Base-by-base conservation (phyloP, 2,797 vertebrate species). In the Sphenodon punctatus region DNA sequence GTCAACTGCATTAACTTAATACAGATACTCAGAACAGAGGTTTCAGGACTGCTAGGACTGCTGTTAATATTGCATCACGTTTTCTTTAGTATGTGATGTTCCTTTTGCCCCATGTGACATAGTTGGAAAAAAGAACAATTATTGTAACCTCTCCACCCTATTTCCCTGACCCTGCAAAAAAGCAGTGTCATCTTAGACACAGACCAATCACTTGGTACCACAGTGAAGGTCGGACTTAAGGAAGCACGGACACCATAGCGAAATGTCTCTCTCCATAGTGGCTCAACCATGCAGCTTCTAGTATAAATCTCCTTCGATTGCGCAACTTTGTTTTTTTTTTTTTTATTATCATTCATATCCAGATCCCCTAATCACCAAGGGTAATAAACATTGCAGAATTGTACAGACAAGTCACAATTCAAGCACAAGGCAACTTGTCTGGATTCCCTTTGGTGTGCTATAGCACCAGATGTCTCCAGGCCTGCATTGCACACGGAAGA, bases 361-460 rank as follows among this genome's bases (percentile, higher is more conserved):
- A 45, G 7, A 75, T 36, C 8, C 4, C 20, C 48, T 39, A 49
- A 27, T 25, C 30, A 53, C 3, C 6, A 7, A 25, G 16, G 3
- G 5, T 15, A 15, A 5, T 25, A 64, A 56, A 3, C 83, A 78
- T 78, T 27, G 76, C 86, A 90, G 82, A 82, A 61, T 39, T 72
- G 73, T 83, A 86, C 67, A 83, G 65, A 86, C 73, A 53, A 85
- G 67, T 41, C 45, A 67, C 76, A 81, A 78, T 53, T 8, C 42
- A 82, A 42, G 27, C 1, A 4, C 3, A 51, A 49, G 61, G 48
- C 42, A 63, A 73, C 70, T 45, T 76, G 79, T 86, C 84, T 89
- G 86, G 82, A 90, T 72, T 87, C 42, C 69, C 69, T 41, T 56
- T 82, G 87, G 85, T 42, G 64, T 76, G 69, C 75, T 91, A 38